Evolutionary conservation across 2,113 vertebrate species (phyloP).

Genomic region (Myiopsitta monachus): DNA sequence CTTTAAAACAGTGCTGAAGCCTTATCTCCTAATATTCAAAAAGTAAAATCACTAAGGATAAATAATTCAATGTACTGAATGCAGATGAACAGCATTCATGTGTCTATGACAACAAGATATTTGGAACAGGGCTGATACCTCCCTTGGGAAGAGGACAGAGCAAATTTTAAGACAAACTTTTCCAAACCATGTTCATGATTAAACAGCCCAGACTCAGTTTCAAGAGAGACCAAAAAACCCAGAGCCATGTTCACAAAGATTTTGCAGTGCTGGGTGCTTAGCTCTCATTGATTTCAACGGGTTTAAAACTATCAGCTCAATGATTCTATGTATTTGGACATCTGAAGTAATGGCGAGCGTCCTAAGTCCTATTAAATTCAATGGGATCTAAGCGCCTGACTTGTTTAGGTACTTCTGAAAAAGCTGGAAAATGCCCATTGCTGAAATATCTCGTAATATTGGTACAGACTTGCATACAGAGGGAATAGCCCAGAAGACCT

Average conservation of each 20-base stretch:
- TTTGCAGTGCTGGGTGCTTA: not conserved
- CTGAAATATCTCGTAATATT: not conserved
- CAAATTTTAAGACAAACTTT: not conserved
- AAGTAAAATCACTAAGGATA: not conserved
- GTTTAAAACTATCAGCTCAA: not conserved
- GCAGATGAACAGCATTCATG: not conserved
- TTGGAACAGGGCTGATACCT: not conserved
- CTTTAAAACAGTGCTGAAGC: not conserved
- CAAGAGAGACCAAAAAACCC: not conserved
- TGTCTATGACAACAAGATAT: not conserved
- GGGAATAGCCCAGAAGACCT: not conserved
- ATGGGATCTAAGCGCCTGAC: not conserved
- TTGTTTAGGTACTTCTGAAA: not conserved
- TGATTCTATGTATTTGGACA: not conserved
- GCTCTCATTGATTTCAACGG: not conserved
- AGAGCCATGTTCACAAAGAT: not conserved
- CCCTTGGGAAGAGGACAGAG: not conserved
- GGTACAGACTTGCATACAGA: not conserved
- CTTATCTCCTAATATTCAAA: not conserved
- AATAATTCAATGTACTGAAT: not conserved
- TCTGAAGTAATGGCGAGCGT: not conserved
- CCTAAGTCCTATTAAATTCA: not conserved
- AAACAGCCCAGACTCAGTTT: not conserved
- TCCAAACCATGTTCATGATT: not conserved
- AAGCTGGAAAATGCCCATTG: not conserved